phyloP scores from a whole-genome alignment of 1,140 invertebrate genomes.

The Camponotus pennsylvanicus region DNA sequence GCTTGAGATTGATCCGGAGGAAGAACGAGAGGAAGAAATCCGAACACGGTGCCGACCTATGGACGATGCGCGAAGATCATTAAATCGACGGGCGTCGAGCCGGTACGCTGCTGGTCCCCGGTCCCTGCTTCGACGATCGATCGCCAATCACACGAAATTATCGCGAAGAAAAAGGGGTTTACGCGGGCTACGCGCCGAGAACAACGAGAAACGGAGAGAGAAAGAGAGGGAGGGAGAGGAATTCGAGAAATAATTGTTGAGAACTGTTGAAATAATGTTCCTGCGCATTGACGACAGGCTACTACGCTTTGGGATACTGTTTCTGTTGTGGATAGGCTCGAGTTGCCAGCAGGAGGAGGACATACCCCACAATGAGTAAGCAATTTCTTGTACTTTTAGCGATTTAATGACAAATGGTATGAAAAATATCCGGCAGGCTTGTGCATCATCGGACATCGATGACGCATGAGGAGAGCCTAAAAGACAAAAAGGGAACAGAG shows the following conservation, averaged over 20 bases:
- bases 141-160: conserved; percentile 44
- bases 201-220: conserved; percentile 35
- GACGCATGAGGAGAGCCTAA: neutral
- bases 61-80: conserved; percentile 38
- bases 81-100: conserved; percentile 47
- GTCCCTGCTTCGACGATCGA: conserved; percentile 48
- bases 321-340: conserved; percentile 79
- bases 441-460: conserved; percentile 37
- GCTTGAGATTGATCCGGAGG: conserved; percentile 17
- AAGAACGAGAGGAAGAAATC: neutral
- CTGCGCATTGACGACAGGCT: conserved; percentile 63
- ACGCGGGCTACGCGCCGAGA: conserved; percentile 50
- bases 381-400: neutral
- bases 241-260: conserved; percentile 41
- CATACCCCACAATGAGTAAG: conserved; percentile 94
- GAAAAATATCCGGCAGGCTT: neutral
- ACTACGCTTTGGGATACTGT: conserved; percentile 78
- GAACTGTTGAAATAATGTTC: conserved; percentile 69
- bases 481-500: neutral
- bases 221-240: conserved; percentile 22
- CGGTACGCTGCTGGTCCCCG: conserved; percentile 30
- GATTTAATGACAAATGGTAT: conserved; percentile 1
- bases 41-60: conserved; percentile 21
- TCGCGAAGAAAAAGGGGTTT: neutral
- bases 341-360: conserved; percentile 91